phyloP scores from a whole-genome alignment of 2,797 vertebrate genomes.

The Oreortyx pictus region DNA sequence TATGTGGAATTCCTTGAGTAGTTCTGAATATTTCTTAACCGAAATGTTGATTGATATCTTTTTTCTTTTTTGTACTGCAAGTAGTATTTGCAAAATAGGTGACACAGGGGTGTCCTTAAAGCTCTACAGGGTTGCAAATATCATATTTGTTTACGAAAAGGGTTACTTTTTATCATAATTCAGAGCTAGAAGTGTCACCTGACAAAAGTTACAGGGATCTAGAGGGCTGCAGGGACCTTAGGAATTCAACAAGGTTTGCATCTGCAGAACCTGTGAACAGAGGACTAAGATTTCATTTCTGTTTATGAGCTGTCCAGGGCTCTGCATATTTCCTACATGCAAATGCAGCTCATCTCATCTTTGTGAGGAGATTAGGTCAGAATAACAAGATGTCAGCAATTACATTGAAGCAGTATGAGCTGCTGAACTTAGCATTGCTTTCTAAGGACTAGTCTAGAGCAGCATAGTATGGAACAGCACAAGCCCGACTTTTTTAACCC shows the following conservation, averaged over 20 bases:
- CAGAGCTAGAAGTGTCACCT: neutral
- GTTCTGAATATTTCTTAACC: neutral
- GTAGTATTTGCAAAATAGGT: neutral
- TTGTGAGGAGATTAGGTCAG: neutral
- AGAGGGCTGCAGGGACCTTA: neutral
- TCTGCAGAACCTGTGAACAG: neutral
- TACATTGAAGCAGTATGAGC: neutral
- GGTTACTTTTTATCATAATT: neutral
- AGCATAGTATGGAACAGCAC: fast-evolving
- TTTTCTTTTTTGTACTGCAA: neutral
- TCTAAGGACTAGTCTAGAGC: neutral
- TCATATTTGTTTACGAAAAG: neutral
- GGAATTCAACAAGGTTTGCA: neutral
- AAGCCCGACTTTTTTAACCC: neutral
- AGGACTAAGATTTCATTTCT: neutral
- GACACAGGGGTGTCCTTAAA: neutral
- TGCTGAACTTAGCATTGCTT: neutral
- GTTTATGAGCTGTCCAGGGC: neutral
- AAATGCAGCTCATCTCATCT: neutral
- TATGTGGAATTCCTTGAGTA: neutral
- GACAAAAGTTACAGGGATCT: neutral
- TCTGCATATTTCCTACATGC: neutral
- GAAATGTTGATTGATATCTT: neutral
- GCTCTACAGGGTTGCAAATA: neutral
- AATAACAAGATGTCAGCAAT: neutral